A percentile compares a stretch with the other conserved stretches of the same genome.
phyloP scores from a whole-genome alignment of 2,797 vertebrate species.

The Australoheros facetus region DNA sequence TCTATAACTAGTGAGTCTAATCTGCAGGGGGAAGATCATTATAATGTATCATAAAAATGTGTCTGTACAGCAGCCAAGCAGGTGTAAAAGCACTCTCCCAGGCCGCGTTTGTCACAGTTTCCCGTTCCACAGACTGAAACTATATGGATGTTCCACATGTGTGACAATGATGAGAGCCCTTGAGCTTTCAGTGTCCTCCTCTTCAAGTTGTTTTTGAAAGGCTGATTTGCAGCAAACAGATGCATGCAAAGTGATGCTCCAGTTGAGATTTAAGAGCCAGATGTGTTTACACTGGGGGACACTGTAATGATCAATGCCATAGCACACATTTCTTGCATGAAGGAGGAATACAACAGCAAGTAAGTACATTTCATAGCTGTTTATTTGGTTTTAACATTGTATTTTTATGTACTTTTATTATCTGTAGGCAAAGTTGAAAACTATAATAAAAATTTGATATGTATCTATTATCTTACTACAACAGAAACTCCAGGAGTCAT shows the following conservation, averaged over 20 bases:
- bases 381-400: neutral
- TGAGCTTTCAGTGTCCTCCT: constrained; percentile 38
- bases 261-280: constrained; percentile 47
- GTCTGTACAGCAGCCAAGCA: constrained; percentile 48
- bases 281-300: constrained; percentile 58
- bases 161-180: constrained; percentile 39
- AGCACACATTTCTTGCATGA: constrained; percentile 22
- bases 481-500: constrained; percentile 33
- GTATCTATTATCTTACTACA: neutral
- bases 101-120: constrained; percentile 24
- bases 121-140: constrained; percentile 13
- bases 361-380: neutral
- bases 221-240: constrained; percentile 60
- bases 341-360: constrained; percentile 10
- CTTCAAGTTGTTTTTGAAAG: constrained; percentile 44
- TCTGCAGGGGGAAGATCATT: constrained; percentile 15
- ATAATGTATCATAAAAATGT: constrained; percentile 46
- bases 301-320: constrained; percentile 29
- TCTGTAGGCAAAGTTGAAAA: neutral
- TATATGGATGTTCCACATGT: constrained; percentile 53
- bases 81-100: constrained; percentile 51
- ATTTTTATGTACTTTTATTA: neutral
- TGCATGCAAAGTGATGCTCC: constrained; percentile 29
- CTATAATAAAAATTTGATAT: neutral
- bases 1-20: constrained; percentile 20